Base-by-base conservation (phyloP, 2,888 invertebrate genomes). In the Eupithecia inturbata region DNA sequence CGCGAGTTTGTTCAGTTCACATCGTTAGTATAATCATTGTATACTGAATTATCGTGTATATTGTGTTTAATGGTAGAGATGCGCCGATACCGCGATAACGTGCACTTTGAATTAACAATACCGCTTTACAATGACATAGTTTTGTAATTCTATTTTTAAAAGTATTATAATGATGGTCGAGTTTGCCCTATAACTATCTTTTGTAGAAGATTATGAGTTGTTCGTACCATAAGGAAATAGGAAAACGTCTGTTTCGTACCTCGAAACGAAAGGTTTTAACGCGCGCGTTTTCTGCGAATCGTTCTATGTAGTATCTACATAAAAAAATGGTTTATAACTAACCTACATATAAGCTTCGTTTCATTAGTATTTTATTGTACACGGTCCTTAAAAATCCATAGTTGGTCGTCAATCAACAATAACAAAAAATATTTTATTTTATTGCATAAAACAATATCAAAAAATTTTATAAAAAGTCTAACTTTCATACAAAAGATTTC, bases 21-120 rank as follows among this genome's bases (percentile, higher is more conserved):
- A 93, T 92, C 84, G 89, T 92, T 92, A 92, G 85, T 88, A 88
- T 91, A 91, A 92, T 89, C 81, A 85, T n/a, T 77, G 71, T 71
- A 67, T 71, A 67, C 45, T 36, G 62, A 62, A 49, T 62, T 71
- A 74, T 71, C 74, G 41, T 68, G 74, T 68, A 73, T 70, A 70
- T 67, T 73, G 67, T 70, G 71, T 68, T 49, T 74, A 74, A 71
- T 71, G 60, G 74, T 45, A 73, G 70, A 83, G 87, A 88, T 88
- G 83, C 73, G 74, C 72, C 70, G 87, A 88, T 87, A 87, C 77
- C 80, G 77, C 62, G 36, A 39, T 36, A 71, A 60, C 26, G 28
- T 68, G n/a, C 45, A 26, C 78, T 77, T 76, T 82, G 66, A 81
- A 85, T 81, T 75, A 74, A 77, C 77, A 76, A 76, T 82, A 82